phyloP scores from a whole-genome alignment of 1,140 invertebrate genomes.

The Eulimnadia texana region DNA sequence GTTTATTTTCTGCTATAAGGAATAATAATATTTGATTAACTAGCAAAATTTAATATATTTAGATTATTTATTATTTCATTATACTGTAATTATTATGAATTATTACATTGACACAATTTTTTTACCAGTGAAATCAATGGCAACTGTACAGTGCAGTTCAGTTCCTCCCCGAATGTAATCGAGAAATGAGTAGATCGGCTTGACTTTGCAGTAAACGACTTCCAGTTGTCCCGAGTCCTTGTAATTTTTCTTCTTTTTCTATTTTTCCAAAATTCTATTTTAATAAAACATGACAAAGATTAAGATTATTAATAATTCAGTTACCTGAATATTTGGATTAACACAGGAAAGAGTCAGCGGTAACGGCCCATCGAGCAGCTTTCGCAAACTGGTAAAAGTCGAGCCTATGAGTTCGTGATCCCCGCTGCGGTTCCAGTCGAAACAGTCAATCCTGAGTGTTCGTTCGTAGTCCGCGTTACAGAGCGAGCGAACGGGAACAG shows the following conservation, averaged over 20 bases:
- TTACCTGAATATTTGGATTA: conserved; percentile 25
- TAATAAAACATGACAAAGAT: background rate
- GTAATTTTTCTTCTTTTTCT: conserved; percentile 8
- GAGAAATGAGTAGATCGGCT: conserved; percentile 35
- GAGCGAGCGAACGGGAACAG: conserved; percentile 5
- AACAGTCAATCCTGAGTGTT: conserved; percentile 6
- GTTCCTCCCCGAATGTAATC: conserved; percentile 44
- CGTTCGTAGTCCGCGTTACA: conserved; percentile 12
- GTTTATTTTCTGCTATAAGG: background rate
- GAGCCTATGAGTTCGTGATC: conserved; percentile 10
- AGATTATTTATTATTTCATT: background rate
- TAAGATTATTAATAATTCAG: background rate
- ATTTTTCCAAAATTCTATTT: conserved; percentile 4
- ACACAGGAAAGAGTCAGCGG: conserved; percentile 18
- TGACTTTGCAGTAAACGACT: conserved; percentile 26
- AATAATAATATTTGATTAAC: background rate
- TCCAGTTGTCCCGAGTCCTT: background rate
- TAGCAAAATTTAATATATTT: no score
- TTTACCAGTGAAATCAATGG: conserved; percentile 48
- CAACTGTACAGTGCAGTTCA: conserved; percentile 36
- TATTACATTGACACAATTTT: conserved; percentile 6
- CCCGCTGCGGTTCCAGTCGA: conserved; percentile 5
- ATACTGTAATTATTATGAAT: background rate
- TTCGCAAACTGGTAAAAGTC: conserved; percentile 1
- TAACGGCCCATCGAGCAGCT: conserved; percentile 17